phyloP scores from a whole-genome alignment of 2,113 vertebrate genomes.

The Prochilodus magdalenae region DNA sequence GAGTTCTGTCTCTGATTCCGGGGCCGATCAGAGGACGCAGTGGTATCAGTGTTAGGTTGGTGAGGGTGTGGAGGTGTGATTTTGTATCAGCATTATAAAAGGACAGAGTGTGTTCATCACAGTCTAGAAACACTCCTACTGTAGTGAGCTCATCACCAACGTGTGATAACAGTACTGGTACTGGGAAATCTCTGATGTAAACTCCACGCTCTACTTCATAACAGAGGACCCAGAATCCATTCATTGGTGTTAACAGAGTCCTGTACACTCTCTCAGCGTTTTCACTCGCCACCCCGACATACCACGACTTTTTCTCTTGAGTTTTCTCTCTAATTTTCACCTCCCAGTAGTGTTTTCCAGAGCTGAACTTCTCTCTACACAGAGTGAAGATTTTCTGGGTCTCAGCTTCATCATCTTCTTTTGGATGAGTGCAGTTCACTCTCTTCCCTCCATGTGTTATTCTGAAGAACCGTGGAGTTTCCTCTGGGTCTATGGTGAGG shows the following conservation, averaged over 20 bases:
- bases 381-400: background rate
- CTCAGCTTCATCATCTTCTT: background rate
- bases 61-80: conserved; percentile 1
- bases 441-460: too few relatives aligned
- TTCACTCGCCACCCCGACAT: conserved; percentile 20
- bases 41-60: background rate
- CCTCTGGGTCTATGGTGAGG: background rate
- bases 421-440: background rate
- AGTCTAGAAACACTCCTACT: conserved; percentile 18
- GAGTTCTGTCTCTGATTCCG: background rate
- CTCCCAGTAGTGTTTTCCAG: conserved; percentile 38
- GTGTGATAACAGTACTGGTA: background rate
- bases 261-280: background rate
- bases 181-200: background rate
- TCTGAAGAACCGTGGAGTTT: background rate
- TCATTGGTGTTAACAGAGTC: background rate
- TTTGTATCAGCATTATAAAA: background rate
- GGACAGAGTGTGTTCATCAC: background rate
- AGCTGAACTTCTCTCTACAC: conserved; percentile 6
- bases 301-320: conserved; percentile 3
- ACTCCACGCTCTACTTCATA: conserved; percentile 1
- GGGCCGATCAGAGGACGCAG: conserved; percentile 36
- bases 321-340: background rate
- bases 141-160: background rate
- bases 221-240: conserved; percentile 31